Base-by-base conservation (phyloP, 1,140 invertebrate genomes). In the Panagrolaimus sp. region DNA sequence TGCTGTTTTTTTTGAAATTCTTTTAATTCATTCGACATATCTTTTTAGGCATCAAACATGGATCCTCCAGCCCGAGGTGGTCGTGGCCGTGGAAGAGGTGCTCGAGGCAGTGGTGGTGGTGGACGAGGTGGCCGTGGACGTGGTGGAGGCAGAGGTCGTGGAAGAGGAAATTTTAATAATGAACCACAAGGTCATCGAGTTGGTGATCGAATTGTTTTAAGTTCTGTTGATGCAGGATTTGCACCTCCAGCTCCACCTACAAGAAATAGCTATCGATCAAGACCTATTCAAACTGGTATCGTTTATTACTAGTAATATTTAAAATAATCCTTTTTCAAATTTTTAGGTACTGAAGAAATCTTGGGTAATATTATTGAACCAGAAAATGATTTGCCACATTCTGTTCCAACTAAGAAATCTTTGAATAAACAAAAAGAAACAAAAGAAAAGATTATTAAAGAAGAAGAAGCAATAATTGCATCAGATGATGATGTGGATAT, bases 271-370 rank as follows among this genome's bases (percentile, higher is more conserved):
- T 28, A 28, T n/a, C 52, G 52, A 24, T 15, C 15, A 26, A 28
- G 52, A 26, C 21, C 21, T 58, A n/a, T 58, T 58, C 52, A 58
- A 28, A 58, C 52, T 26, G 52, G 52, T 58, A 28, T n/a, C 14
- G 21, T 17, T 58, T 21, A n/a, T n/a, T n/a, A n/a, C 28, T 58
- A 12, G 15, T 28, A 9, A 21, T 17, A 12, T n/a, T 52, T 9
- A 10, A 26, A 2, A 14, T 10, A 26, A 24, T 1, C 28, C 28
- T 58, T n/a, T 17, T n/a, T 58, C 14, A 26, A 52, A 5, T 17
- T 58, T 58, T 10, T 21, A 58, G 52, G 52, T 58, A 58, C 52
- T 21, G 52, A 58, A 58, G 52, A 58, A 28, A 58, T 58, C 28
- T 7, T 58, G 15, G 52, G 52, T n/a, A 26, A 58, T 58, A 58